These are phyloP conservation scores for Myzus persicae DNA, from an alignment of 1,140 invertebrate genomes.

Conservation along the genomic window DNA sequence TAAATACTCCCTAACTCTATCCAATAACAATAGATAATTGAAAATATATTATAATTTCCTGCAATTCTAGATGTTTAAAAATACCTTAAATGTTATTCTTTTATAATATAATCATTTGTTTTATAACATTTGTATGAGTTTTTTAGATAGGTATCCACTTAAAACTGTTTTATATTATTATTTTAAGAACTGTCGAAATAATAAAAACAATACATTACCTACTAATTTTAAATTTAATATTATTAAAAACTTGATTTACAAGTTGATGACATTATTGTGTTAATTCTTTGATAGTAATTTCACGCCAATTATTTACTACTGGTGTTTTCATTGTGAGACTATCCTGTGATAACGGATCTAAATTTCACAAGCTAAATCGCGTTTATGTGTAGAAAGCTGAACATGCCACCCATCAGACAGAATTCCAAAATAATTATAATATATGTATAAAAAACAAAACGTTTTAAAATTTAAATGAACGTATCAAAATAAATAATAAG, in stretches of 20 bases:
- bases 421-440: neutral
- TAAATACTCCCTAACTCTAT: too few relatives aligned
- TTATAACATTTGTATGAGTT: too few relatives aligned
- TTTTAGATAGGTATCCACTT: too few relatives aligned
- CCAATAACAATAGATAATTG: too few relatives aligned
- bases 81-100: too few relatives aligned
- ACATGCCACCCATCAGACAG: neutral
- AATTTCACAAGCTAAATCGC: conserved; percentile 37
- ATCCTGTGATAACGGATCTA: neutral
- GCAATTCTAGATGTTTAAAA: too few relatives aligned
- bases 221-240: neutral
- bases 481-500: neutral
- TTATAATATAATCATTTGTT: too few relatives aligned
- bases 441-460: neutral
- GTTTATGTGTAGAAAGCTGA: conserved; percentile 50
- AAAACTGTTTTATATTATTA: neutral
- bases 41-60: too few relatives aligned
- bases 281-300: neutral
- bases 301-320: neutral
- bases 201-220: neutral
- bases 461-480: neutral
- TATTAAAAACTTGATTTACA: neutral
- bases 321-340: neutral
- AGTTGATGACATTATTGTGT: conserved; percentile 6
- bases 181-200: neutral